Base-by-base conservation (phyloP, 2,888 invertebrate genomes). In the Steinernema scapterisci region DNA sequence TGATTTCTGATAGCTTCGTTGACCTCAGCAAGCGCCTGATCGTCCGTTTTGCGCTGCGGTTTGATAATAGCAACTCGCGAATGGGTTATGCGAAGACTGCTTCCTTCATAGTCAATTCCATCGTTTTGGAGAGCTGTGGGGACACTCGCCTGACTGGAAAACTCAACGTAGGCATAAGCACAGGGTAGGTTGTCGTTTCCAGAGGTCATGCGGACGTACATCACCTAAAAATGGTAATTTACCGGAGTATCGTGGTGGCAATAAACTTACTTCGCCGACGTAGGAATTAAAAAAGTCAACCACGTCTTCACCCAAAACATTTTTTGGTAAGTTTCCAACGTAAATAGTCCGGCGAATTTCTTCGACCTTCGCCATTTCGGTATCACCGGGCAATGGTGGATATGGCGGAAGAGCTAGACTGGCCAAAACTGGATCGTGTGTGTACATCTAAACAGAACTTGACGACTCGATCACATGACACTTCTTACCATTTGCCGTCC, bases 311-410 rank as follows among this genome's bases (percentile, higher is more conserved):
- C 93, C 90, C 6, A 88, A 87, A 9, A 79, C 78, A n/a, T 83
- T 84, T 54, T 86, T 86, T 23, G 85, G 84, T 43, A 95, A 91
- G 87, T 95, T 94, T 72, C 93, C 91, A 1, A 95, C 91, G 74
- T 95, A 91, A 9, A 97, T 90, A 0, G 99, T 99, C 79, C 99
- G 91, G 31, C 99, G 91, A 31, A 97, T 95, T 89, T 99, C 97
- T 89, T 99, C 87, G 5, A 86, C 93, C 88, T 94, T 93, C 77
- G 86, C 31, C 81, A 87, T 73, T 87, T 89, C 80, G 85, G 86
- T 76, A 85, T 93, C 92, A 0, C 94, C 93, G 7, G 95, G 94
- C 73, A 96, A 88, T 0, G 93, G 92, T 6, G 99, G 99, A 89
- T 99, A 99, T 2, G 92, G 91, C 0, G 96, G 94, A 73, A 99